Percentiles rank a stretch among this genome's conserved stretches.
These are phyloP conservation scores for Protosalanx chinensis DNA, from an alignment of 2,797 vertebrate genomes.

Conservation along the genomic window DNA sequence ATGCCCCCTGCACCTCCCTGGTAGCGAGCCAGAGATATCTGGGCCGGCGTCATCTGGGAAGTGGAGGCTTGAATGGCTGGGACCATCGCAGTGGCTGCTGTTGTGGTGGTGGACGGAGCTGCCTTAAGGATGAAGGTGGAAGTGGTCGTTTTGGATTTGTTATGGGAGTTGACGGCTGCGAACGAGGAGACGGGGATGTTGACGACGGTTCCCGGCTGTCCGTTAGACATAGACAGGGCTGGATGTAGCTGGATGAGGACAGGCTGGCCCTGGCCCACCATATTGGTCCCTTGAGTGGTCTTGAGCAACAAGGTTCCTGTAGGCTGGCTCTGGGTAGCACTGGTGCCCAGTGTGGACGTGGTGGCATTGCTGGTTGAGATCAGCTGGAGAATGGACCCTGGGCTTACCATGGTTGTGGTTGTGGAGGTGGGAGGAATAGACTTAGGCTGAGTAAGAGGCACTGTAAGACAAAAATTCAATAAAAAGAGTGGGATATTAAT, in stretches of 20 bases:
- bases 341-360: slow-evolving; percentile 55
- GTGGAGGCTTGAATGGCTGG: slow-evolving; percentile 57
- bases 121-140: slow-evolving; percentile 70
- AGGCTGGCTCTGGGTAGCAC: slow-evolving; percentile 68
- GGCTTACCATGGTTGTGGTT: slow-evolving; percentile 71
- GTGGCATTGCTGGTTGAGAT: slow-evolving; percentile 66
- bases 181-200: slow-evolving; percentile 76
- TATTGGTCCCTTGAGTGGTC: slow-evolving; percentile 56
- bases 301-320: slow-evolving; percentile 71
- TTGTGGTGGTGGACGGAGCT: slow-evolving; percentile 50
- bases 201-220: slow-evolving; percentile 70
- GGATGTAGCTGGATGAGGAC: slow-evolving; percentile 74
- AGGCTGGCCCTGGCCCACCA: slow-evolving; percentile 79
- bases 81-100: slow-evolving; percentile 44
- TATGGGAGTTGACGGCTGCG: slow-evolving; percentile 61
- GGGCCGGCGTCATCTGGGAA: slow-evolving; percentile 54
- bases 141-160: slow-evolving; percentile 72
- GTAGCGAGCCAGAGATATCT: slow-evolving; percentile 71
- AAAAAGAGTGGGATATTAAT: not conserved
- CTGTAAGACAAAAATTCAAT: not conserved
- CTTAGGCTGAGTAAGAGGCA: slow-evolving; percentile 36
- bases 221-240: slow-evolving; percentile 68
- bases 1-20: slow-evolving; percentile 71
- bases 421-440: slow-evolving; percentile 61
- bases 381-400: slow-evolving; percentile 74